Base-by-base conservation (phyloP, 23 tunicate species). In the Halocynthia roretzi region DNA sequence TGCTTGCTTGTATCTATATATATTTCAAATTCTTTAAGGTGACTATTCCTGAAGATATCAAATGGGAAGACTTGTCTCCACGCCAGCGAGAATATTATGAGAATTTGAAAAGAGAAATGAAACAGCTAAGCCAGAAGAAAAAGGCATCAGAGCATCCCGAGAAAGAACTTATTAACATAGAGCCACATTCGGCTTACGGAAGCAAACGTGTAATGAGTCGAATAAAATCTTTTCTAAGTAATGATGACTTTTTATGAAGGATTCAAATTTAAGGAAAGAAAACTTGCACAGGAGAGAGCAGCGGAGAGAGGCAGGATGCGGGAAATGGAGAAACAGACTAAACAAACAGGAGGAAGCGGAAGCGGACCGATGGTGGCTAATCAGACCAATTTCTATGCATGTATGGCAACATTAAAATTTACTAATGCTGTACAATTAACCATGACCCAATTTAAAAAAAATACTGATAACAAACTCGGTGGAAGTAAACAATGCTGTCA, bases 321-420 rank as follows among this genome's bases (percentile, higher is more conserved):
- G 23, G 88, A 83, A 50, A 80, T 56, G 22, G 87, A 80, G 69
- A 80, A 87, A 70, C 82, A 80, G 65, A 31, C 61, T 8, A 53
- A 52, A 53, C 50, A 22, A 74, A 5, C 56, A 74, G 78, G 78
- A 22, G 40, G 64, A 14, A 53, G 78, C 31, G 40, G 64, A 14
- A 53, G 78, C 31, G 71, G 61, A 49, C 84, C 52, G 74, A 80
- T 53, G 69, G 20, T 77, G 70, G 81, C 82, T 68, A 89, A 84
- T 77, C 96, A 83, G 76, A 83, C 87, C 5, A 83, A 84, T 68
- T 89, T 89, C 58, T 89, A 89, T 76, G 77, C 96, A 23, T 89
- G 93, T 87, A 82, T 62, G 83, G 44, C 44, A 31, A 31, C 44
- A 31, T 31, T 31, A 31, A 31, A 31, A 31, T 31, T 1, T 2